Evolutionary conservation across 2,797 vertebrate genomes (phyloP).

Genomic region (Taeniopygia guttata): DNA sequence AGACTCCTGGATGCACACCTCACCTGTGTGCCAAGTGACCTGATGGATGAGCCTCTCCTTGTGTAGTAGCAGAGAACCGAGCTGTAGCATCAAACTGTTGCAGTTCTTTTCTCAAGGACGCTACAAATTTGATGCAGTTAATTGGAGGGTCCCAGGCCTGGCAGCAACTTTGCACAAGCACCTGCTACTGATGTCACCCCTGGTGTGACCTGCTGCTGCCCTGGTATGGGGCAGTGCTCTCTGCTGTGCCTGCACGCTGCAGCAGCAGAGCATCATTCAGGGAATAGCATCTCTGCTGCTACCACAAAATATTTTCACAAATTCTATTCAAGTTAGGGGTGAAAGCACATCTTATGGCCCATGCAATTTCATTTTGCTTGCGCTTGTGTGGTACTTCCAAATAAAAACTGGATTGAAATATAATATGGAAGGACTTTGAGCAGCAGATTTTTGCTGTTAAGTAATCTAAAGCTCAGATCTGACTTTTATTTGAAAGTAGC

Average conservation of each 20-base stretch:
- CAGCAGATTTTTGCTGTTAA: not conserved
- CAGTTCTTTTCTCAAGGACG: not conserved
- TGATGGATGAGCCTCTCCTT: not conserved
- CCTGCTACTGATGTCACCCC: not conserved
- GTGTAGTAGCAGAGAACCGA: not conserved
- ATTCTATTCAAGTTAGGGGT: not conserved
- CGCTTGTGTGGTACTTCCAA: not conserved
- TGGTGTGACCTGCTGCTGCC: not conserved
- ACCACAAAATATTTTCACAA: not conserved
- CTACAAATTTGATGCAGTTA: not conserved
- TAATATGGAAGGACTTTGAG: not conserved
- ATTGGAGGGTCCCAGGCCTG: not conserved
- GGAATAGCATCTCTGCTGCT: not conserved
- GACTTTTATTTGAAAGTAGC: not conserved
- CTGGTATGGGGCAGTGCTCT: rapidly evolving
- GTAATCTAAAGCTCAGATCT: not conserved
- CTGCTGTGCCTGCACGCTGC: rapidly evolving
- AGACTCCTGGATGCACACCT: not conserved
- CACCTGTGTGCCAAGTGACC: not conserved
- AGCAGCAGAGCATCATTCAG: not conserved
- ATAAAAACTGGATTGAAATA: not conserved
- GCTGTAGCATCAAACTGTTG: not conserved
- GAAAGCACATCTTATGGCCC: not conserved
- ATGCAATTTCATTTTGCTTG: not conserved
- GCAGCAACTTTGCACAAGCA: not conserved